Evolutionary conservation across 1,140 invertebrate species (phyloP).

Genomic region (Euwallacea fornicatus): DNA sequence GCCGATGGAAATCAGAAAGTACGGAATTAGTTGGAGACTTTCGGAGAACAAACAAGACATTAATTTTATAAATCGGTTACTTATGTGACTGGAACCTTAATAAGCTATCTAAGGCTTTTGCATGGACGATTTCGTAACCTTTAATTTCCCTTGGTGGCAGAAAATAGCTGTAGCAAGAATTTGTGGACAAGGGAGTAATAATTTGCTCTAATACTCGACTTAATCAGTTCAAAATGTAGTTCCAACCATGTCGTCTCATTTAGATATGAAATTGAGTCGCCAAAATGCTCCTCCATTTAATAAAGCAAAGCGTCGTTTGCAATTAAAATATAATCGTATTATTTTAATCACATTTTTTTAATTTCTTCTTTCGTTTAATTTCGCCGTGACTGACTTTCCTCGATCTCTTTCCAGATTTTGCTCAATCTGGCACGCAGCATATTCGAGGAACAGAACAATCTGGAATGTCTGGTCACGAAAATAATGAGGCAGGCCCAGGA

Average conservation of each 20-base stretch:
- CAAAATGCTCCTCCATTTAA: too few relatives aligned
- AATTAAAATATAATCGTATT: too few relatives aligned
- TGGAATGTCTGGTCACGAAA: conserved; percentile 91
- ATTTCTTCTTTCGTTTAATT: not conserved
- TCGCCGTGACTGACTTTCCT: conserved; percentile 2
- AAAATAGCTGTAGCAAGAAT: not conserved
- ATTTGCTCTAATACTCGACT: too few relatives aligned
- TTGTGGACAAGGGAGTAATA: not conserved
- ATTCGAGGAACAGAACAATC: conserved; percentile 91
- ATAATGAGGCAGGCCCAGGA: conserved; percentile 95
- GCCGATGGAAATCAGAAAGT: not conserved
- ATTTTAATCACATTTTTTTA: not conserved
- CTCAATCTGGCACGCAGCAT: conserved; percentile 84
- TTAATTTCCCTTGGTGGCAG: not conserved
- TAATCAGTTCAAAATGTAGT: too few relatives aligned
- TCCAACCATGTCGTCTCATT: too few relatives aligned
- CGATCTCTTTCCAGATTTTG: conserved; percentile 65
- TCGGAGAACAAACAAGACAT: conserved; percentile 20
- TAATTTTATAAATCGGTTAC: conserved; percentile 26
- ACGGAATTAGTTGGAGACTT: not conserved
- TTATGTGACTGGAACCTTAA: conserved; percentile 19
- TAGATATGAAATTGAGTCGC: too few relatives aligned
- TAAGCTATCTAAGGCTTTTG: conserved; percentile 7
- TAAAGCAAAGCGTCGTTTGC: too few relatives aligned
- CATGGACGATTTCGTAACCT: conserved; percentile 1